Evolutionary conservation across 2,113 vertebrate genomes (phyloP).

Genomic region (Poeciliopsis turrubarensis): DNA sequence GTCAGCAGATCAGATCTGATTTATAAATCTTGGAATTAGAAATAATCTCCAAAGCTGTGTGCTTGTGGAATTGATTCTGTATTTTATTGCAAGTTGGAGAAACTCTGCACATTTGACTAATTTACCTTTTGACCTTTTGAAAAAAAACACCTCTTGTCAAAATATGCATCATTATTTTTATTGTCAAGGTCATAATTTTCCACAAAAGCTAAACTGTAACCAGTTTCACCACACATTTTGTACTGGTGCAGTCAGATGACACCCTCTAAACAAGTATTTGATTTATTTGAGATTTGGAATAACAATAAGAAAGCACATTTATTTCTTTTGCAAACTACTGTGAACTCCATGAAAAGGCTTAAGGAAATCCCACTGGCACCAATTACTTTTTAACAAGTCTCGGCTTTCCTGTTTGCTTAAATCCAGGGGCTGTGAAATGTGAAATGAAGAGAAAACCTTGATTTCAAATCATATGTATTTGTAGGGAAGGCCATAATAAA

Average conservation of each 20-base stretch:
- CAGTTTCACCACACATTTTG: conserved; percentile 24
- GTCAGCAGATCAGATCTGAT: conserved; percentile 19
- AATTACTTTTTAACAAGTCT: conserved; percentile 6
- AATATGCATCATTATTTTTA: conserved; percentile 59
- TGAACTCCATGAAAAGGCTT: conserved; percentile 20
- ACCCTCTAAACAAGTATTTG: neutral
- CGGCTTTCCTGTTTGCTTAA: neutral
- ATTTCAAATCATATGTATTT: neutral
- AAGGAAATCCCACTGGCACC: conserved; percentile 10
- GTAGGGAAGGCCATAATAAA: no score
- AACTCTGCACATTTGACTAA: conserved; percentile 24
- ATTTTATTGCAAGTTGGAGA: no score
- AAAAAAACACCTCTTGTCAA: conserved; percentile 38
- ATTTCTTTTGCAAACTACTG: conserved; percentile 45
- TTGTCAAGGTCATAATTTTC: conserved; percentile 47
- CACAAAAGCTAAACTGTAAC: conserved; percentile 46
- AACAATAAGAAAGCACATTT: conserved; percentile 9
- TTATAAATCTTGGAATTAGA: conserved; percentile 47
- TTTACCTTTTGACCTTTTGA: conserved; percentile 38
- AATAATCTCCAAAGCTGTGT: conserved; percentile 1
- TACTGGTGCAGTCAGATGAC: conserved; percentile 8
- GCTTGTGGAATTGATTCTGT: no score
- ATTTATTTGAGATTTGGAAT: conserved; percentile 13
- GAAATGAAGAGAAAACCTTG: neutral
- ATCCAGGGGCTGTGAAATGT: neutral